A percentile compares a stretch with the other conserved stretches of the same genome.
Evolutionary conservation across 2,888 invertebrate genomes (phyloP).

Genomic region (Heterodera filipjevi): DNA sequence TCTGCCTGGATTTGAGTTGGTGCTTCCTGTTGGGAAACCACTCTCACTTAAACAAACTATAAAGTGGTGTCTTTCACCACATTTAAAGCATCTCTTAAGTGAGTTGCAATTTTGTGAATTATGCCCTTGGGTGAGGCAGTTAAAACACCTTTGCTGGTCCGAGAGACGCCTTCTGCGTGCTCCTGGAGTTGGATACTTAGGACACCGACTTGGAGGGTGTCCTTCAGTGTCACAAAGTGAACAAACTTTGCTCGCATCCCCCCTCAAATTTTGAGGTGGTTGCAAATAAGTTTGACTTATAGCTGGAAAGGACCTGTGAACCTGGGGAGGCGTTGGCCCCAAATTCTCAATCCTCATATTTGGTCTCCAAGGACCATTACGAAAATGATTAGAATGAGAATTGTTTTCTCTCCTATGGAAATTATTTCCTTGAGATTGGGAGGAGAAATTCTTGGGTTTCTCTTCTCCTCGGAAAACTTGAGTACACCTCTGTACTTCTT

Average conservation of each 20-base stretch:
- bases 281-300: too few relatives aligned
- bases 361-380: neutral
- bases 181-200: neutral
- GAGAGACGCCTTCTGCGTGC: neutral
- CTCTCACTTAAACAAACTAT: neutral
- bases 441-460: neutral
- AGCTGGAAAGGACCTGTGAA: neutral
- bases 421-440: neutral
- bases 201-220: neutral
- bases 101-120: neutral
- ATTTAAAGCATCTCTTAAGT: neutral
- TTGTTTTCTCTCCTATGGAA: neutral
- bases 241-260: neutral
- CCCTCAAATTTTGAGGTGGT: neutral
- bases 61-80: neutral
- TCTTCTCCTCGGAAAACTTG: neutral
- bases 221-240: neutral
- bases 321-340: neutral
- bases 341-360: neutral
- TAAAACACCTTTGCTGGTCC: neutral
- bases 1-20: too few relatives aligned
- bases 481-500: slow-evolving; percentile 2
- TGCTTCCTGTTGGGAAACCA: too few relatives aligned
- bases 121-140: neutral
- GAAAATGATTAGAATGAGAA: neutral